phyloP scores from a whole-genome alignment of 2,113 vertebrate genomes.

The Chloroceryle aenea region DNA sequence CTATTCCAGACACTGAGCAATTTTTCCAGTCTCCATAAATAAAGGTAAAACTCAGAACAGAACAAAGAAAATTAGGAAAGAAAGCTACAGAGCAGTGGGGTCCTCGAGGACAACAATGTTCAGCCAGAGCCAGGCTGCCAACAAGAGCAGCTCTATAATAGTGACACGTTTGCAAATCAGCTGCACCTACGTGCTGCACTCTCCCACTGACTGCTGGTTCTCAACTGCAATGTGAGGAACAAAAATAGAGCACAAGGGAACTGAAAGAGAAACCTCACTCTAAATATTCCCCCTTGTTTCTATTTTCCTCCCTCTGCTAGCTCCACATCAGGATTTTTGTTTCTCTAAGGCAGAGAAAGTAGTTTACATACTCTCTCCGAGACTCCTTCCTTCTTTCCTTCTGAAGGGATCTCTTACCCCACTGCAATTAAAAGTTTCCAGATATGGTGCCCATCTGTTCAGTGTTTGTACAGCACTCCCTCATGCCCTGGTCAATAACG shows the following conservation, averaged over 20 bases:
- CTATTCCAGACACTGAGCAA: fast-evolving
- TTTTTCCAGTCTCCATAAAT: background rate
- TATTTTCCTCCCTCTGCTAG: slow-evolving; percentile 20
- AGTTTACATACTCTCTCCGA: background rate
- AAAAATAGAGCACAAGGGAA: slow-evolving; percentile 42
- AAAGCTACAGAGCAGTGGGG: background rate
- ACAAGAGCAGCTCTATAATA: background rate
- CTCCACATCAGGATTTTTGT: background rate
- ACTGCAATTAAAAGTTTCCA: background rate
- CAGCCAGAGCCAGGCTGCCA: background rate
- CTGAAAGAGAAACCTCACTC: slow-evolving; percentile 54
- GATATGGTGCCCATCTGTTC: background rate
- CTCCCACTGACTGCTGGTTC: background rate
- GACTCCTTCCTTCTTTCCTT: background rate
- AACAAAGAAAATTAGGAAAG: background rate
- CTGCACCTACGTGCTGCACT: background rate
- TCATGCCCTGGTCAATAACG: background rate
- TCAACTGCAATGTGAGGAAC: background rate
- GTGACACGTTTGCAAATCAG: fast-evolving
- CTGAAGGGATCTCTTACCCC: background rate
- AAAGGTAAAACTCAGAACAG: background rate
- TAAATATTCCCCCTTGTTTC: slow-evolving; percentile 51
- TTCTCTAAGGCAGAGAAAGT: background rate
- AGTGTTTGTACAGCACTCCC: background rate
- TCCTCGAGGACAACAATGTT: background rate